Evolutionary conservation across 2,888 invertebrate species (phyloP), one percentile per base, ranked within the genome.

Genomic region (Euproctis similis): DNA sequence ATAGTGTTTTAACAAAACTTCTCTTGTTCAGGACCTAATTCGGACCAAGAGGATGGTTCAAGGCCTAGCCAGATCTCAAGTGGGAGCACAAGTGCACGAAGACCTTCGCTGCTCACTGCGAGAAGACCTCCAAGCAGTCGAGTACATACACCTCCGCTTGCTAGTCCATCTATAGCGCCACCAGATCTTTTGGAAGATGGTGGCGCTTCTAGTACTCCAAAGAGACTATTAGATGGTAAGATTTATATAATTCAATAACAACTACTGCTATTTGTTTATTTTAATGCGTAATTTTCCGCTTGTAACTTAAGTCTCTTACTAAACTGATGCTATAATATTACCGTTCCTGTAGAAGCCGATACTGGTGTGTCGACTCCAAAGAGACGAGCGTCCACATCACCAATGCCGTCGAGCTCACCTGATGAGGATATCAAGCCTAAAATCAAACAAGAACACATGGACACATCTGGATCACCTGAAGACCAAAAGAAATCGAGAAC

Each of bases 191-290:
- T 92, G 48, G 89, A 92, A 60, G 92, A 92, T 53, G 92, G 92
- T 39, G 92, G 93, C n/a, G 92, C 93, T 30, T 92, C 92, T 9
- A 93, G 93, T 50, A 92, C 93, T 17, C 93, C 93, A 31, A 90
- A 91, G 58, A 76, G 91, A 39, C 73, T 90, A 38, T 85, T 90
- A 40, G 87, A 87, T 42, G 88, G 88, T 86, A 77, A 75, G 63
- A 65, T 5, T 24, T 4, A 1, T 9, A 18, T 9, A n/a, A n/a
- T n/a, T n/a, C n/a, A n/a, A n/a, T n/a, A n/a, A n/a, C n/a, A n/a
- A n/a, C n/a, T n/a, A n/a, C n/a, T n/a, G n/a, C n/a, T n/a, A n/a
- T n/a, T n/a, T n/a, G n/a, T n/a, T n/a, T n/a, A n/a, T n/a, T n/a
- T n/a, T n/a, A n/a, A n/a, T n/a, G n/a, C n/a, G n/a, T n/a, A n/a